Evolutionary conservation across 2,113 vertebrate genomes (phyloP).

Genomic region (Myxocyprinus asiaticus): DNA sequence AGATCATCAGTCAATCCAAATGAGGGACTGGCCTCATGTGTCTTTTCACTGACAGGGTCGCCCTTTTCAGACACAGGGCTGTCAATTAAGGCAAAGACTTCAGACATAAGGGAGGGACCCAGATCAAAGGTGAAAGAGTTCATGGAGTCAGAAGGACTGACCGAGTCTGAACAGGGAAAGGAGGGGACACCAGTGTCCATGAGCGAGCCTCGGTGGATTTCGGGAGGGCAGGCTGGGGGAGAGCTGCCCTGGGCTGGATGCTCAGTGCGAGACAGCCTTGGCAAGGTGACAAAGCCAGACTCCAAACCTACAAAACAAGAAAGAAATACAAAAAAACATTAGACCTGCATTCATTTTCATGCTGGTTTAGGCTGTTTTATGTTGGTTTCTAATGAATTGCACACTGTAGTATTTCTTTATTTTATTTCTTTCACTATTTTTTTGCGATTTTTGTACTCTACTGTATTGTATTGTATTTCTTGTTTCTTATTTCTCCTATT

Average conservation of each 20-base stretch:
- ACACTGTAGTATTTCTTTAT: no score
- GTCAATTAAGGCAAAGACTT: constrained; percentile 88
- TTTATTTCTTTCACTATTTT: no score
- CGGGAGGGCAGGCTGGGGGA: constrained; percentile 59
- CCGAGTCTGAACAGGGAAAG: constrained; percentile 75
- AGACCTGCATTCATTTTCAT: not conserved
- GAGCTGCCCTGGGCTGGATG: constrained; percentile 73
- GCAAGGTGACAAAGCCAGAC: constrained; percentile 91
- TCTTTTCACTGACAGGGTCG: constrained; percentile 5
- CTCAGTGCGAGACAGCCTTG: constrained; percentile 84
- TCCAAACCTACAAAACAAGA: constrained; percentile 78
- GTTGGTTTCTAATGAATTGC: no score
- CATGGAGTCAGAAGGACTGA: constrained; percentile 83
- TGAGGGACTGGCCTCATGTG: constrained; percentile 39
- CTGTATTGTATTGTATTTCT: no score
- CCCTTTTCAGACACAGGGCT: constrained; percentile 64
- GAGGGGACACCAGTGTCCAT: constrained; percentile 61
- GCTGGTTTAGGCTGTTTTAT: no score
- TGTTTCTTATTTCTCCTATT: no score
- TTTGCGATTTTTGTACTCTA: no score
- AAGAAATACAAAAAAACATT: not conserved
- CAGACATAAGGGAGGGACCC: constrained; percentile 93
- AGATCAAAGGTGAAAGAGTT: constrained; percentile 92
- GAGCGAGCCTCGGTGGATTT: constrained; percentile 68
- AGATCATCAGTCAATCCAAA: constrained; percentile 55